phyloP scores from a whole-genome alignment of 1,140 invertebrate species.

The Panagrolaimus sp. region DNA sequence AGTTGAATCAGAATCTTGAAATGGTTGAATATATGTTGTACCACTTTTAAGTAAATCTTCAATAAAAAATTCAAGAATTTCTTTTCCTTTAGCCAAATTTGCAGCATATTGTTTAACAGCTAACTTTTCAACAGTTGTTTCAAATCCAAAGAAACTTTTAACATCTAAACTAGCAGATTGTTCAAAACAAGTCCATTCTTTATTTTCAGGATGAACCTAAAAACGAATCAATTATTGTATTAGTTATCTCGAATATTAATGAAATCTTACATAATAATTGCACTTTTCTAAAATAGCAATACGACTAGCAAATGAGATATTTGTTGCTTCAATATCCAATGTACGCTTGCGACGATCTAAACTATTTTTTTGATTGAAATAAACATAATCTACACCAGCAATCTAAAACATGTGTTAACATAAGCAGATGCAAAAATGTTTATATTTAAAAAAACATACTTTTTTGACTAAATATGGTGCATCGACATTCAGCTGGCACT shows the following conservation, averaged over 20 bases:
- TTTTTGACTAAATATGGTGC: conserved; percentile 92
- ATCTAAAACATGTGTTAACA: conserved; percentile 68
- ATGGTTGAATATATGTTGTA: conserved; percentile 67
- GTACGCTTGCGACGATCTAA: conserved; percentile 74
- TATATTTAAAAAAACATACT: conserved; percentile 62
- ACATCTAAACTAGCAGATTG: conserved; percentile 86
- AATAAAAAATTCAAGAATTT: conserved; percentile 89
- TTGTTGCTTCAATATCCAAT: conserved; percentile 83
- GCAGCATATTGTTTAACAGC: conserved; percentile 92
- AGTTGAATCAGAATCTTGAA: conserved; percentile 37
- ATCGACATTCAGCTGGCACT: conserved; percentile 85
- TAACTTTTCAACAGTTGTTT: conserved; percentile 87
- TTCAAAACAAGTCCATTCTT: conserved; percentile 93
- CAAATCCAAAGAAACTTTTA: conserved; percentile 92
- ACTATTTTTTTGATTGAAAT: conserved; percentile 85
- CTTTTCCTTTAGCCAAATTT: conserved; percentile 84
- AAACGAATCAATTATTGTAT: conserved; percentile 32
- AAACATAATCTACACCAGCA: conserved; percentile 84
- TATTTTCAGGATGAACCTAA: conserved; percentile 86
- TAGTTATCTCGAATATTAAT: not conserved
- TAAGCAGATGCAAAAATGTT: not conserved
- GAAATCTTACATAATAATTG: conserved; percentile 76
- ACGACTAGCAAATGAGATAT: conserved; percentile 81
- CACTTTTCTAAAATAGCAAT: conserved; percentile 85
- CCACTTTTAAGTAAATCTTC: conserved; percentile 75